Evolutionary conservation across 35 echinoderm and acorn worm genomes (phyloP), one percentile per base, ranked within the genome.

Genomic region (Ptychodera flava): DNA sequence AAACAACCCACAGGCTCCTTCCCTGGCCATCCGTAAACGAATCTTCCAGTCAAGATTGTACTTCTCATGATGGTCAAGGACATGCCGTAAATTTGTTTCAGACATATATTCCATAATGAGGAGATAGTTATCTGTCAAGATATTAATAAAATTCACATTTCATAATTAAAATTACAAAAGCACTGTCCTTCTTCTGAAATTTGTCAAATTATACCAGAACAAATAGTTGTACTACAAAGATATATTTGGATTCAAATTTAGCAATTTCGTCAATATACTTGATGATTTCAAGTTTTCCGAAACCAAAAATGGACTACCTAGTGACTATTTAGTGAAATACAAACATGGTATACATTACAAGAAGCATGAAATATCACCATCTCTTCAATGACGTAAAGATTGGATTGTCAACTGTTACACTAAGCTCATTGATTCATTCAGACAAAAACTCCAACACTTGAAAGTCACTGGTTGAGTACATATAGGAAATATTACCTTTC

Each of bases 1-100:
- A 78, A 78, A 87, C n/a, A 87, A 29, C 79, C 85, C 85, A 2
- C 77, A 34, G 31, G 85, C 85, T 64, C 85, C 85, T 32, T 76
- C 85, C 14, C 78, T 53, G 35, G 85, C 76, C 85, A 87, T 79
- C 15, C 36, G 76, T 32, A 87, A 36, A 34, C 76, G 85, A 29
- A 78, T 30, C n/a, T 78, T 78, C 30, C 31, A 33, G 45, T 64
- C 22, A 6, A 64, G 45, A 64, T 64, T 64, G 45, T 64, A 22
- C 45, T 64, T 64, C 22, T 64, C 22, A n/a, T n/a, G 45, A 64
- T 64, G 45, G 45, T 64, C 45, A 64, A 64, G 45, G 6, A 64
- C 45, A 12, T 64, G 6, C 22, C 45, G 6, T 22, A 64, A 64
- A 64, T 22, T 64, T 64, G 45, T 64, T 22, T 22, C 6, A 12